A percentile compares a stretch with the other conserved stretches of the same genome.
Evolutionary conservation across 2,888 invertebrate genomes (phyloP).

Genomic region (Meliscaeva auricollis): DNA sequence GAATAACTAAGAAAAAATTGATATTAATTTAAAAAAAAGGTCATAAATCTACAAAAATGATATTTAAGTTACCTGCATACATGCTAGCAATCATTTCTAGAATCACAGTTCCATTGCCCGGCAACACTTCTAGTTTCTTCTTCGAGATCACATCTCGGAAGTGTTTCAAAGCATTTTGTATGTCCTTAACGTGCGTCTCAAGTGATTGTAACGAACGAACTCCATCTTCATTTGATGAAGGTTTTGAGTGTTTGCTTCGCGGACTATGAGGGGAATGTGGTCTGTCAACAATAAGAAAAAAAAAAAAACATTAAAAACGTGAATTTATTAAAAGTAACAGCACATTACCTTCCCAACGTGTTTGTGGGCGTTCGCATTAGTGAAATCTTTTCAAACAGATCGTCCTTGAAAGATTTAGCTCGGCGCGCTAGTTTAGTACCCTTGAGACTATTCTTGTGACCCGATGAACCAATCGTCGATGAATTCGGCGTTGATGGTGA

Average conservation of each 20-base stretch:
- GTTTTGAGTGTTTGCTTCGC: constrained; percentile 85
- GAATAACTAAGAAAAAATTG: constrained; percentile 79
- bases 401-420: constrained; percentile 96
- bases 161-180: constrained; percentile 92
- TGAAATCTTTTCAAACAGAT: constrained; percentile 94
- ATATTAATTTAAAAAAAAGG: neutral
- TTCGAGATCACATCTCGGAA: constrained; percentile 96
- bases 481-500: constrained; percentile 83
- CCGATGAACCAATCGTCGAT: constrained; percentile 82
- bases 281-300: constrained; percentile 80
- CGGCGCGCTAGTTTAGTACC: constrained; percentile 94
- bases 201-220: constrained; percentile 89
- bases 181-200: constrained; percentile 90
- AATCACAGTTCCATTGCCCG: constrained; percentile 96
- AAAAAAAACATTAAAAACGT: constrained; percentile 16
- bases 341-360: constrained; percentile 82
- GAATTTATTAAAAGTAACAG: neutral
- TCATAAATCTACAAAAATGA: neutral
- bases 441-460: constrained; percentile 91
- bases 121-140: constrained; percentile 95
- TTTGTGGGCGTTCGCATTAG: constrained; percentile 93
- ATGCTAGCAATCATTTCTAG: constrained; percentile 96
- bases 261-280: constrained; percentile 88
- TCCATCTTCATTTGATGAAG: constrained; percentile 84
- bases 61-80: constrained; percentile 87